These are phyloP conservation scores for Synodontis membranacea DNA, from an alignment of 2,113 vertebrate species.

Conservation along the genomic window DNA sequence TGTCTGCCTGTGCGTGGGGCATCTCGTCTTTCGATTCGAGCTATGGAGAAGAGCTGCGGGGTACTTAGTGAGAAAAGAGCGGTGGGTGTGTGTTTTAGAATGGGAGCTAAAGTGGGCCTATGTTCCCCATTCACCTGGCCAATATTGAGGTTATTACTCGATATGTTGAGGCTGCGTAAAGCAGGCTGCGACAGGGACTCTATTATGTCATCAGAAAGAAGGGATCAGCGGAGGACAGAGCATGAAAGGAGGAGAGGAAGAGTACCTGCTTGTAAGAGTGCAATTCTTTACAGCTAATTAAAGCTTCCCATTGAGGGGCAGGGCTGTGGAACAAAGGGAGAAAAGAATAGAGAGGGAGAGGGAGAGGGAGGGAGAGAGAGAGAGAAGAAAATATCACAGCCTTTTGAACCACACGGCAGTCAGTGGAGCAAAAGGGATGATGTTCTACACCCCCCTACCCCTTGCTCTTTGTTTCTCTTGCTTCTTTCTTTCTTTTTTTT, in stretches of 20 bases:
- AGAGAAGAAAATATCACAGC: constrained; percentile 21
- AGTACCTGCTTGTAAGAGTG: constrained; percentile 42
- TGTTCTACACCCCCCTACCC: constrained; percentile 20
- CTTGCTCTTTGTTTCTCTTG: constrained; percentile 28
- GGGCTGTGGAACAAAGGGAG: constrained; percentile 41
- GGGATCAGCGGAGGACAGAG: constrained; percentile 41
- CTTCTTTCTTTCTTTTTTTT: constrained; percentile 6
- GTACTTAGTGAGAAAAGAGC: constrained; percentile 33
- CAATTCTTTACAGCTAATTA: constrained; percentile 50
- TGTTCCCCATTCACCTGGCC: constrained; percentile 45
- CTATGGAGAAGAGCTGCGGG: constrained; percentile 38
- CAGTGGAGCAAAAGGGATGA: constrained; percentile 18
- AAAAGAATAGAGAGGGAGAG: constrained; percentile 26
- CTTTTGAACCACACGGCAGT: constrained; percentile 25
- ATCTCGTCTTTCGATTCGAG: constrained; percentile 35
- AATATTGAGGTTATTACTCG: constrained; percentile 35
- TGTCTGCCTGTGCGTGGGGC: constrained; percentile 34
- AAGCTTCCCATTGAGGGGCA: constrained; percentile 45
- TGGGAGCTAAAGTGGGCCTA: constrained; percentile 38
- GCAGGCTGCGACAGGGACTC: constrained; percentile 38
- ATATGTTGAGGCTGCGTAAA: constrained; percentile 33
- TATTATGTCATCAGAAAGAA: constrained; percentile 55
- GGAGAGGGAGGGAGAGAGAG: neutral
- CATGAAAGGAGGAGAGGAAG: constrained; percentile 44
- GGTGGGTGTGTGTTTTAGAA: constrained; percentile 48